These are phyloP conservation scores for Lucinisca nassula DNA, from an alignment of 2,888 invertebrate genomes.

Conservation along the genomic window DNA sequence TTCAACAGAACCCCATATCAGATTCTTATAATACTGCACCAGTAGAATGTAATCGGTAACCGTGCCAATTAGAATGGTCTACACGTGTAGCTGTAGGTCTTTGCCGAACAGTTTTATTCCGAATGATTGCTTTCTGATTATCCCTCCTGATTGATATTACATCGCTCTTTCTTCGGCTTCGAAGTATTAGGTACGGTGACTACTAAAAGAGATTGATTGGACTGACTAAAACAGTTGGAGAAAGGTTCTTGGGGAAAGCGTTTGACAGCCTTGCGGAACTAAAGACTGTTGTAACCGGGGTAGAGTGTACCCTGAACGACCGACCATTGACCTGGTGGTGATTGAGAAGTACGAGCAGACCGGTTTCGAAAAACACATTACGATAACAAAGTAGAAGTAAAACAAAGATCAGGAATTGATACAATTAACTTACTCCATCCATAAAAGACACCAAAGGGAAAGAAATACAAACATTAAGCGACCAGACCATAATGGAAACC, in stretches of 20 bases:
- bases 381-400: too few species aligned
- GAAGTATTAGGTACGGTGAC: constrained; percentile 43
- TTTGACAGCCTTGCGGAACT: not conserved
- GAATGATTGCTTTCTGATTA: constrained; percentile 55
- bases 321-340: too few species aligned
- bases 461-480: too few species aligned
- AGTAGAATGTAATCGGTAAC: constrained; percentile 48
- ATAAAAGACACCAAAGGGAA: too few species aligned
- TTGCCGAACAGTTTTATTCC: constrained; percentile 36
- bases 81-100: constrained; percentile 41
- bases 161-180: constrained; percentile 50
- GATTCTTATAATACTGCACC: constrained; percentile 56
- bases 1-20: too few species aligned
- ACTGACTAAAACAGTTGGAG: not conserved
- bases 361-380: too few species aligned
- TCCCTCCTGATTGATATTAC: constrained; percentile 60
- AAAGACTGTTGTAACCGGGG: not conserved
- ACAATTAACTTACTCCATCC: too few species aligned
- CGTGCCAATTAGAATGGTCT: constrained; percentile 55
- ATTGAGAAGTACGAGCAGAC: too few species aligned
- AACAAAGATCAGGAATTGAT: too few species aligned
- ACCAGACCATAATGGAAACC: too few species aligned
- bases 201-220: too few species aligned
- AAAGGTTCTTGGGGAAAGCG: not conserved
- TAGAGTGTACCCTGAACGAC: too few species aligned